These are phyloP conservation scores for Azorinus chamasolen DNA, from an alignment of 2,888 invertebrate genomes.

Conservation along the genomic window DNA sequence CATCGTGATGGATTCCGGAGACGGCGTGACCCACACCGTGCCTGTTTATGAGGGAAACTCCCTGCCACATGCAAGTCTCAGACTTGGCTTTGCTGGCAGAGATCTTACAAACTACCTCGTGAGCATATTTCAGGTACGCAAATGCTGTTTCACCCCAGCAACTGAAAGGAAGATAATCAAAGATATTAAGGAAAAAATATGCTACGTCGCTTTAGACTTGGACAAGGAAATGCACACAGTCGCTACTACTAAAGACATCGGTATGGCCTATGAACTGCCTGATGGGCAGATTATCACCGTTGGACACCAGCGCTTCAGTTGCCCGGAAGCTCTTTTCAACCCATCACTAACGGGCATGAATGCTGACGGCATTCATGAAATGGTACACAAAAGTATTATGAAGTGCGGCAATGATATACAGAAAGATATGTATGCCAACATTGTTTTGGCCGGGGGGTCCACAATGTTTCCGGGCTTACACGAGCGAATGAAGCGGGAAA, in stretches of 20 bases:
- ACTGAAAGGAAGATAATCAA: slow-evolving; percentile 97
- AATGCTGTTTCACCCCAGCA: slow-evolving; percentile 83
- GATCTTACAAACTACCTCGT: slow-evolving; percentile 87
- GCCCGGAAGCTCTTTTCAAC: slow-evolving; percentile 81
- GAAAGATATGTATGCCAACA: slow-evolving; percentile 80
- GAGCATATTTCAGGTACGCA: slow-evolving; percentile 82
- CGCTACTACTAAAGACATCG: slow-evolving; percentile 91
- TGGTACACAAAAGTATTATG: slow-evolving; percentile 9
- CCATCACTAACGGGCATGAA: slow-evolving; percentile 80
- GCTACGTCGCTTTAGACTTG: slow-evolving; percentile 94
- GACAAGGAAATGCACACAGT: no score
- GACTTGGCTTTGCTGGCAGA: slow-evolving; percentile 41
- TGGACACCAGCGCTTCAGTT: slow-evolving; percentile 82
- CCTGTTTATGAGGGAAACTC: slow-evolving; percentile 89
- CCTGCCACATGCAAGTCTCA: slow-evolving; percentile 81
- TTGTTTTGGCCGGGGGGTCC: slow-evolving; percentile 95
- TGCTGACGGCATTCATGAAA: slow-evolving; percentile 7
- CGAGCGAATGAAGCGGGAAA: slow-evolving; percentile 70
- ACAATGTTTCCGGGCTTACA: slow-evolving; percentile 88
- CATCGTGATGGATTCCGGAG: slow-evolving; percentile 96
- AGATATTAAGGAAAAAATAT: slow-evolving; percentile 87
- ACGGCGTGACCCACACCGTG: slow-evolving; percentile 96
- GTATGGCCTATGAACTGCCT: slow-evolving; percentile 87
- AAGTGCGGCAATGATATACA: slow-evolving; percentile 77
- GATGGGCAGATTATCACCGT: slow-evolving; percentile 83